Evolutionary conservation across 2,113 vertebrate genomes (phyloP), one percentile per base, ranked within the genome.

Genomic region (Hippoglossus stenolepis): DNA sequence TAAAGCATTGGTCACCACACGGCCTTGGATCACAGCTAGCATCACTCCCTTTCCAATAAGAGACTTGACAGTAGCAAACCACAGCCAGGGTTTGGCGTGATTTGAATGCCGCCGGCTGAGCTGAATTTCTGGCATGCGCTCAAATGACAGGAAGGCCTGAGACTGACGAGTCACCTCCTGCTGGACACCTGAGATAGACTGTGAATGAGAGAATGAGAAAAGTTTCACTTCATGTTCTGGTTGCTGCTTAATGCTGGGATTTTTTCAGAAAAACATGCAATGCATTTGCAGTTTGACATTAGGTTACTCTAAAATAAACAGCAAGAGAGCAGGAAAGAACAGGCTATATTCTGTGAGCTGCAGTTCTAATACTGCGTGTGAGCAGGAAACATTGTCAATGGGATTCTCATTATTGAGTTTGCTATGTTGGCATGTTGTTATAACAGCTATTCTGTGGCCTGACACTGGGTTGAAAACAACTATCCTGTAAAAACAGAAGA

Each of bases 21-120:
- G 97, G 72, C 98, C 97, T 85, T 97, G 96, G 90, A 95, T 96
- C 77, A 99, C 96, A 1, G 98, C 98, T 0, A 99, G 94, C 98
- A 99, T 99, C 70, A 99, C 98, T 15, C 98, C 98, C 85, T 98
- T 99, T 65, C 98, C 98, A 2, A 99, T 96, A 53, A 99, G 94
- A 23, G 98, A 99, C 90, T 94, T 96, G 86, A 96, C 96, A 0
- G 96, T 96, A 70, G 97, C 96, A 24, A 99, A 99, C 98, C 98
- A 99, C 64, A 98, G 93, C 97, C 98, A 99, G 0, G 96, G 96
- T 82, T 94, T 97, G 77, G 92, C 90, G 14, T 95, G 91, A 2
- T 94, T 90, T 1, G 92, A 90, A 62, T 93, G 93, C 38, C 89
- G 94, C 38, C 95, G 92, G 91, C 94, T 96, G 70, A 96, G 94